Evolutionary conservation across 1,140 invertebrate genomes (phyloP), one percentile per base, ranked within the genome.

Genomic region (Bombus impatiens): DNA sequence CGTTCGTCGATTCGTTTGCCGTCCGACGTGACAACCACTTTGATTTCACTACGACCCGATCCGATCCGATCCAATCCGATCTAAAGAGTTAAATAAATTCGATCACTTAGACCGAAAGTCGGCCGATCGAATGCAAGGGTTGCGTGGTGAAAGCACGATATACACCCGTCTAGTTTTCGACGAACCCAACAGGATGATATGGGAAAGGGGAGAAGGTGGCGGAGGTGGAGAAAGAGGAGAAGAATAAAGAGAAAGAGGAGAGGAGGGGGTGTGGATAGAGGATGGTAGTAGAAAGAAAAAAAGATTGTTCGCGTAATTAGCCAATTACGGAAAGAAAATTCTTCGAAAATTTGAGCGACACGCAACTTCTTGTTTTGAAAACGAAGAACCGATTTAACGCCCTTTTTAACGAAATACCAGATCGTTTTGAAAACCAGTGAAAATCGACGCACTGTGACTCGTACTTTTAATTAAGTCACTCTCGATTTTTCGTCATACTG

Each of bases 241-340:
- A 40, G 37, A 40, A 12, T 25, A 57, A 59, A 35, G 59, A 15
- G 59, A 42, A n/a, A 28, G 37, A 68, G 32, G 22, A 18, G 25
- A 15, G 9, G 18, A 42, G 10, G 42, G 78, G 22, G 40, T 18
- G 53, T 67, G 6, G 18, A 42, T 28, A n/a, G 6, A 35, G 32
- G 2, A 68, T 25, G 1, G 3, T 18, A 37, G 22, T 2, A 79
- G 57, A 35, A 53, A 74, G 70, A 32, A 40, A 42, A 85, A 59
- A 81, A 32, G 65, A 74, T 75, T 35, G 15, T 86, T 72, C 18
- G 77, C 87, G 78, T 77, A 42, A 62, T 77, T 83, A 79, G 71
- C 79, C 40, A 82, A 70, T 40, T 4, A 70, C 72, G 32, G 44
- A 62, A 10, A 28, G 28, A 15, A 40, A 40, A 53, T 32, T 5